These are phyloP conservation scores for Oreochromis tanganicae DNA, from an alignment of 2,113 vertebrate genomes.

Conservation along the genomic window DNA sequence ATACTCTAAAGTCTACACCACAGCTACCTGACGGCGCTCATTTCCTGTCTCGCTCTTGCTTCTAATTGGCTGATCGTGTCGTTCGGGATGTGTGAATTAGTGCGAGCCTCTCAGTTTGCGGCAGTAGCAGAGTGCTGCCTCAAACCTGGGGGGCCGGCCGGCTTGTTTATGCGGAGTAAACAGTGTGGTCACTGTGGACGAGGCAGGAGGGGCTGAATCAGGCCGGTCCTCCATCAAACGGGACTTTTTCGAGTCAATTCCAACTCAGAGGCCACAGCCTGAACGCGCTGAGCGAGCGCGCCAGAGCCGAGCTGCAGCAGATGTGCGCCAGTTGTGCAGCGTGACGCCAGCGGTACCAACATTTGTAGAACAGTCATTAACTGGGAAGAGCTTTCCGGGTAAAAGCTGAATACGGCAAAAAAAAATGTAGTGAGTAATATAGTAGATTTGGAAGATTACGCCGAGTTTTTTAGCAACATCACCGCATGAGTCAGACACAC, in stretches of 20 bases:
- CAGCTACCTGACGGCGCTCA: conserved; percentile 52
- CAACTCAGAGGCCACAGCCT: conserved; percentile 28
- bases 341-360: neutral
- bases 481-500: neutral
- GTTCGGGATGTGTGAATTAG: conserved; percentile 57
- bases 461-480: neutral
- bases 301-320: conserved; percentile 26
- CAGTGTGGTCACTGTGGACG: conserved; percentile 69
- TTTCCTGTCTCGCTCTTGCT: conserved; percentile 53
- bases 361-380: neutral
- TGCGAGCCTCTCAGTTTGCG: neutral
- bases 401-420: neutral
- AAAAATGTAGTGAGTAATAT: neutral
- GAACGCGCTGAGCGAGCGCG: neutral
- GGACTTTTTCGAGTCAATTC: conserved; percentile 37
- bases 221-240: conserved; percentile 37
- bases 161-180: conserved; percentile 70
- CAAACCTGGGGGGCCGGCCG: conserved; percentile 47
- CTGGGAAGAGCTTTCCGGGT: neutral
- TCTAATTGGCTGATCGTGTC: conserved; percentile 68
- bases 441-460: neutral
- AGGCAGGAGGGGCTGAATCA: conserved; percentile 28
- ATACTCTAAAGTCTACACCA: conserved; percentile 31
- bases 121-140: conserved; percentile 36
- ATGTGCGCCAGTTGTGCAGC: conserved; percentile 22